Conservation (phyloP, 2,888 invertebrate genomes). For the Callimorpha dominula region DNA sequence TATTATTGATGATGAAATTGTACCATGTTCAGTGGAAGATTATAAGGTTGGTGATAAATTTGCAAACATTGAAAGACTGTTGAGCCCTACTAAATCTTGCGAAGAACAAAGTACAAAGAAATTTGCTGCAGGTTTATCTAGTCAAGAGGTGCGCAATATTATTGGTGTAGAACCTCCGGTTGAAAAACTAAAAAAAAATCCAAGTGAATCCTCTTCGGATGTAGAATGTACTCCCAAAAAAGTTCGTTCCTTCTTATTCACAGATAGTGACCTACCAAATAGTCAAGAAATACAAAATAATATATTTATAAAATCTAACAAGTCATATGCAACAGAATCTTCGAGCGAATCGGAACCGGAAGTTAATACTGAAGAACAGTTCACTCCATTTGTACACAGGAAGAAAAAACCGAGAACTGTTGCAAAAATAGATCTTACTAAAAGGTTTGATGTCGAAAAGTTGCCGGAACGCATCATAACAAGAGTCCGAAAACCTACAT, state of each 20-base stretch:
- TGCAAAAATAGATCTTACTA: constrained; percentile 67
- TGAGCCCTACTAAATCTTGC: constrained; percentile 39
- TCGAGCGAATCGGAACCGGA: constrained; percentile 75
- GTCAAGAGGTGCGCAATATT: constrained; percentile 57
- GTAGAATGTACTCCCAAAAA: constrained; percentile 71
- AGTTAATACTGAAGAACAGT: constrained; percentile 61
- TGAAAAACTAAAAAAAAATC: constrained; percentile 49
- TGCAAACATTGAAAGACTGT: constrained; percentile 45
- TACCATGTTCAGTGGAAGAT: constrained; percentile 59
- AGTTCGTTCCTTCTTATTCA: constrained; percentile 59
- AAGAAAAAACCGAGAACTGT: constrained; percentile 58
- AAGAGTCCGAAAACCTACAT: constrained; percentile 72
- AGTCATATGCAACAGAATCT: constrained; percentile 56
- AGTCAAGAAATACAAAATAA: constrained; percentile 78
- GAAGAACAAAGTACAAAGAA: constrained; percentile 51
- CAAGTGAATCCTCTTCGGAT: constrained; percentile 72
- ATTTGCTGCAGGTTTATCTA: constrained; percentile 56
- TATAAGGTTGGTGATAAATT: constrained; percentile 49
- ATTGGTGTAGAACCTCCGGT: constrained; percentile 53
- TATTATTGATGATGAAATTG: constrained; percentile 46
- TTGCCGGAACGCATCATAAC: constrained; percentile 73
- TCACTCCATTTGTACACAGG: constrained; percentile 63
- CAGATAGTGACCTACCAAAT: constrained; percentile 71
- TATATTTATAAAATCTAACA: constrained; percentile 50
- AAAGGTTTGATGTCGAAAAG: constrained; percentile 63